Percentiles rank a stretch among this genome's conserved stretches.
phyloP scores from a whole-genome alignment of 2,888 invertebrate species.

The Gerris lacustris region DNA sequence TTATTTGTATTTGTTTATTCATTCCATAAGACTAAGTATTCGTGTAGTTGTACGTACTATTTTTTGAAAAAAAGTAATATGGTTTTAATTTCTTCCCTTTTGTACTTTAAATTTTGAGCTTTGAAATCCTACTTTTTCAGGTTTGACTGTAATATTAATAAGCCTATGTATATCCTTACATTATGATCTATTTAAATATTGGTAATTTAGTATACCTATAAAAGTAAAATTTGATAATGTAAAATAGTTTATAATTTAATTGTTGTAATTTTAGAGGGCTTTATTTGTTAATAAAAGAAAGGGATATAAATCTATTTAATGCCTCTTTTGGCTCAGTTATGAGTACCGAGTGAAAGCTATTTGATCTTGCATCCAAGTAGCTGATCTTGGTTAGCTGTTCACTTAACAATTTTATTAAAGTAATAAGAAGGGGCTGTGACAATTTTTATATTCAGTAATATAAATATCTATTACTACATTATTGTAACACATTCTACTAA shows the following conservation, averaged over 20 bases:
- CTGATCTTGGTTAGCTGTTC: not conserved
- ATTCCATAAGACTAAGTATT: too few relatives aligned
- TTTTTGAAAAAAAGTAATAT: too few relatives aligned
- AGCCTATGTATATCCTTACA: too few relatives aligned
- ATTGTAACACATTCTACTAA: not conserved
- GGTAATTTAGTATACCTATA: too few relatives aligned
- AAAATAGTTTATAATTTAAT: not conserved
- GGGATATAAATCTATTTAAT: not conserved
- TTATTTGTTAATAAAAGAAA: not conserved
- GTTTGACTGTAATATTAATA: too few relatives aligned
- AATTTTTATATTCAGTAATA: constrained; percentile 1
- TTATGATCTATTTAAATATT: too few relatives aligned
- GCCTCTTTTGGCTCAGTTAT: not conserved
- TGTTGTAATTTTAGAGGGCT: not conserved
- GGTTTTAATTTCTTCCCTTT: too few relatives aligned
- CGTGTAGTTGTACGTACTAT: too few relatives aligned
- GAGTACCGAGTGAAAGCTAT: not conserved
- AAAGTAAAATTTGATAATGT: too few relatives aligned
- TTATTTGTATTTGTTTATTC: too few relatives aligned
- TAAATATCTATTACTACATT: not conserved
- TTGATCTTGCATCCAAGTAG: not conserved
- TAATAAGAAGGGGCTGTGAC: not conserved
- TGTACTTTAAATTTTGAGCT: too few relatives aligned
- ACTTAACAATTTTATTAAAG: constrained; percentile 1
- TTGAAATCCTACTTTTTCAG: too few relatives aligned